Base-by-base conservation (phyloP, 2,797 vertebrate genomes). In the Malacoctenus gilli region DNA sequence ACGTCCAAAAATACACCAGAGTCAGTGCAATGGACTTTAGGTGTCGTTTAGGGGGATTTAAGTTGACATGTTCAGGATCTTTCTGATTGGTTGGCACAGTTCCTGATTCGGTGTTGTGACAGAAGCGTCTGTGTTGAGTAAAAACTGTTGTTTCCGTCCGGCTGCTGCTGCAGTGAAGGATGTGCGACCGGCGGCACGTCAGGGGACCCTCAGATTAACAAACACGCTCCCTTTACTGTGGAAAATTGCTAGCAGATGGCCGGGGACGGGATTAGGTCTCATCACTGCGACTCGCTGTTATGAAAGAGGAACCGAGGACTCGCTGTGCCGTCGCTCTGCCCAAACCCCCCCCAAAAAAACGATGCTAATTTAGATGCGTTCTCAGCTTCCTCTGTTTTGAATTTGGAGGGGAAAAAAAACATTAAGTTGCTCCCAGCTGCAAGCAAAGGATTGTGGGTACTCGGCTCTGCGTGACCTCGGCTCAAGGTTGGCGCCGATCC, bases 161-260 rank as follows among this genome's bases (percentile, higher is more conserved):
- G 25, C 25, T 28, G 5, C 34, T 13, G 32, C 41, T 57, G 57
- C 9, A 32, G 25, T 28, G 6, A n/a, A n/a, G n/a, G 6, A 40
- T 60, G 64, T 62, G 15, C 49, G 3, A 16, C 59, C 49, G 22
- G 50, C 61, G 3, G 41, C 28, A 59, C 39, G 63, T 55, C 46
- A 23, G 20, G 18, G 40, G 68, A 57, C 64, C 59, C 68, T 71
- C 80, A 84, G 84, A 85, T 84, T 83, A 84, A 68, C 50, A 63
- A 59, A 64, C 66, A 32, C 6, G 58, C 69, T 59, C 67, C 41
- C 42, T 75, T 55, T 28, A 9, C 40, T 66, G 11, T 11, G 54
- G 59, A 50, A 80, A 84, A 85, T 85, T 81, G 63, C 76, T 36
- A 75, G 64, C 86, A 87, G 84, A 81, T 85, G 85, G 83, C 80